A percentile compares a stretch with the other conserved stretches of the same genome.
Conservation (phyloP, 2,113 vertebrate genomes). For the Coturnix japonica region DNA sequence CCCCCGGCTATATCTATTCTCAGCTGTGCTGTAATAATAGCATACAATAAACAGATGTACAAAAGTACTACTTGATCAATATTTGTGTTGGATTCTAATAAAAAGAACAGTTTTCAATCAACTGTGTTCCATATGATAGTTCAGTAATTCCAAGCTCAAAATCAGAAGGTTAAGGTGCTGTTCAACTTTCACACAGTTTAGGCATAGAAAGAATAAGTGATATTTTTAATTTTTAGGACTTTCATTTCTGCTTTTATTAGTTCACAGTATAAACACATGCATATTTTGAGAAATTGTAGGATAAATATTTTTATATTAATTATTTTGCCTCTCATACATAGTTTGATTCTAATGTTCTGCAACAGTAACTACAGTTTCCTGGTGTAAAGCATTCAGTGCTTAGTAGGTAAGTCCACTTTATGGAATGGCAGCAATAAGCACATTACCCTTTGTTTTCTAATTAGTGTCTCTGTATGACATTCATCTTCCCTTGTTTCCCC, state of each 20-base stretch:
- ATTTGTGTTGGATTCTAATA: not conserved
- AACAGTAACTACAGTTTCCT: not conserved
- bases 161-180: not conserved
- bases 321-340: not conserved
- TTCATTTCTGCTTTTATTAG: not conserved
- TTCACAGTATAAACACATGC: not conserved
- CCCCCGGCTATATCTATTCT: not conserved
- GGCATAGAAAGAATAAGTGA: not conserved
- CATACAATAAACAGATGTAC: not conserved
- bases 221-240: not conserved
- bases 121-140: not conserved
- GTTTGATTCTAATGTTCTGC: not conserved
- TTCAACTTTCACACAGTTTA: not conserved
- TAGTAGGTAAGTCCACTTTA: not conserved
- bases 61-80: not conserved
- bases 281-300: not conserved
- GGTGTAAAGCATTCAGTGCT: not conserved
- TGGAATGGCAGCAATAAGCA: not conserved
- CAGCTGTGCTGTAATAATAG: not conserved
- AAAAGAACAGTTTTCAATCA: not conserved
- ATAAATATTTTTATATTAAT: not conserved
- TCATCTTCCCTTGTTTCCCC: not conserved
- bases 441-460: not conserved
- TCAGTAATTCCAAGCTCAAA: not conserved
- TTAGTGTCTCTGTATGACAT: not conserved